Conservation (phyloP, 2,888 invertebrate genomes). For the Drosophila pegasa region DNA sequence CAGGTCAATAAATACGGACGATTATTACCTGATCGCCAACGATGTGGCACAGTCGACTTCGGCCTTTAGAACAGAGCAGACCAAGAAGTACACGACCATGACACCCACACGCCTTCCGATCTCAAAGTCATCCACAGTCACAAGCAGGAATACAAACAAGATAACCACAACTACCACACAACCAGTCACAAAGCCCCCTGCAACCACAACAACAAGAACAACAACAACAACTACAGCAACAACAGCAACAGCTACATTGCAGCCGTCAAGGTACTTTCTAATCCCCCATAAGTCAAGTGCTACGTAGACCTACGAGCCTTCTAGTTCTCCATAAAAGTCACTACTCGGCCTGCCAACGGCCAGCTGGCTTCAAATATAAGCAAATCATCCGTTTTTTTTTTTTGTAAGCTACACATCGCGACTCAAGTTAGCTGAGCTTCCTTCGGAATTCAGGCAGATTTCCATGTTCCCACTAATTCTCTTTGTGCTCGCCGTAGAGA, state of each 20-base stretch:
- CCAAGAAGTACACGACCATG: constrained; percentile 29
- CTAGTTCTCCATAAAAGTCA: constrained; percentile 4
- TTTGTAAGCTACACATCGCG: constrained; percentile 9
- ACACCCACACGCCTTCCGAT: constrained; percentile 75
- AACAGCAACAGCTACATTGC: constrained; percentile 43
- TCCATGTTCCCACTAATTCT: constrained; percentile 18
- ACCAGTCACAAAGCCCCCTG: constrained; percentile 51
- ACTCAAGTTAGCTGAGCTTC: constrained; percentile 2
- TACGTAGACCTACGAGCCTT: constrained; percentile 17
- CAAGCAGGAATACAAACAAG: constrained; percentile 66
- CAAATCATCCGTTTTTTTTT: constrained; percentile 9
- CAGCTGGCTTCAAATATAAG: constrained; percentile 27
- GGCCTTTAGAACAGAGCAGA: constrained; percentile 25
- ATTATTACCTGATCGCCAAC: constrained; percentile 73
- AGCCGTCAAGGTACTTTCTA: constrained; percentile 57
- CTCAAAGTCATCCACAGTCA: constrained; percentile 35
- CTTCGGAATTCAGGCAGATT: neutral
- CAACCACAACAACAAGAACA: constrained; percentile 34
- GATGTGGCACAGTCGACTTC: constrained; percentile 46
- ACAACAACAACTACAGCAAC: constrained; percentile 15
- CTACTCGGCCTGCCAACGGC: constrained; percentile 3
- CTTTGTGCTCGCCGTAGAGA: constrained; percentile 3
- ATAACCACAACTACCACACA: constrained; percentile 83
- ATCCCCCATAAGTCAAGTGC: constrained; percentile 19
- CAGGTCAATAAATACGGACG: constrained; percentile 58